Evolutionary conservation across 2,113 vertebrate species (phyloP), one percentile per base, ranked within the genome.

Genomic region (Archilochus colubris): DNA sequence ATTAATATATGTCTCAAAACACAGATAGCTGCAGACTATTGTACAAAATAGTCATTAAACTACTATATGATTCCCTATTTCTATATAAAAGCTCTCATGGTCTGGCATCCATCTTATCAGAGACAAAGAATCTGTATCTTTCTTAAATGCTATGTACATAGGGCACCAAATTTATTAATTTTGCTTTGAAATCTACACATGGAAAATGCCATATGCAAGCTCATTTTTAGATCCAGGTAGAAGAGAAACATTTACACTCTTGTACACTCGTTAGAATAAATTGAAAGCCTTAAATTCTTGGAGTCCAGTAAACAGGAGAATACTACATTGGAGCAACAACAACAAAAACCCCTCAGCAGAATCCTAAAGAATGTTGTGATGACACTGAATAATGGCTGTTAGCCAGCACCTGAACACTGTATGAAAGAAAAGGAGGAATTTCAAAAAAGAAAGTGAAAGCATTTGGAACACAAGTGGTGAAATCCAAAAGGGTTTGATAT

Each of bases 1-100:
- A 95, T 85, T 88, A 95, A 95, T 93, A 93, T 50, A 72, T 54
- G 31, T 86, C 69, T 89, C 88, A 95, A 93, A 96, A 85, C 54
- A 93, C 5, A 23, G 40, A 89, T 91, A 82, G 75, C 57, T 94
- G 64, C 76, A 94, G 83, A 96, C 69, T 93, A 76, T 94, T 95
- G 83, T 95, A 76, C 57, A 88, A 92, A 89, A 86, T 55, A 89
- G 67, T 46, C 88, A 84, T 86, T 93, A 80, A 97, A 94, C 30
- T 90, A 68, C 64, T 94, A 64, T 70, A 38, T 22, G 8, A 59
- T 80, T 67, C 43, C 23, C 18, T 54, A 7, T 14, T 72, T 67
- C 27, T 69, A 8, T 76, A 68, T 73, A 69, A 76, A 80, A 93
- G 38, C 54, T 24, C 13, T 55, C 30, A 70, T 84, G 7, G 4